A percentile compares a stretch with the other conserved stretches of the same genome.
Evolutionary conservation across 2,797 vertebrate species (phyloP).

Genomic region (Sebastes diaconus): DNA sequence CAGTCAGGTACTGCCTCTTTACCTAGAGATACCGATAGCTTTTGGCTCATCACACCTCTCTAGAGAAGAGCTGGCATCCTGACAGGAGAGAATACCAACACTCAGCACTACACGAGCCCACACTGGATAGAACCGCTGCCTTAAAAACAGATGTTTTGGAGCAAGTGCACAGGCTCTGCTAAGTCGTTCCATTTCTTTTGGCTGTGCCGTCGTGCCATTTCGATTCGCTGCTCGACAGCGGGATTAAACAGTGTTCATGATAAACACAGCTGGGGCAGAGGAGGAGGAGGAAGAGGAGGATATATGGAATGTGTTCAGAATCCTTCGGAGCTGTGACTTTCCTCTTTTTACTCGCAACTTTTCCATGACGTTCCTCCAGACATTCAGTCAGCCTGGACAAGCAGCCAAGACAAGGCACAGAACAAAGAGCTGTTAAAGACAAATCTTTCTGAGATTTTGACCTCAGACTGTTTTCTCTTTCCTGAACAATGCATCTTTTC

Average conservation of each 20-base stretch:
- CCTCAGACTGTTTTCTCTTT: background rate
- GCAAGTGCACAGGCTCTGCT: background rate
- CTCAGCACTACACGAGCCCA: background rate
- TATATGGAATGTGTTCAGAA: conserved; percentile 20
- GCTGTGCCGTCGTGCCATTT: background rate
- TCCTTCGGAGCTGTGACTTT: conserved; percentile 8
- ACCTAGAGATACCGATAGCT: background rate
- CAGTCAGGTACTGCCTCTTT: background rate
- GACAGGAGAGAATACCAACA: background rate
- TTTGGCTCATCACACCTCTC: background rate
- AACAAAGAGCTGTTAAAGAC: background rate
- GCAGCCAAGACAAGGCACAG: background rate
- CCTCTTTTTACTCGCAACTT: background rate
- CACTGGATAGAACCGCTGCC: background rate
- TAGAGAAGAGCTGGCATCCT: background rate
- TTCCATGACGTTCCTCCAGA: conserved; percentile 28
- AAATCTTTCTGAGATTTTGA: background rate
- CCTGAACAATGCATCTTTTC: background rate
- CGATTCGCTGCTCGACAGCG: background rate
- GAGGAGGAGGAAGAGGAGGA: conserved; percentile 10
- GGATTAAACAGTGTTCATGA: conserved; percentile 24
- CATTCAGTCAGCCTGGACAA: conserved; percentile 3
- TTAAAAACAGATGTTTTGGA: conserved; percentile 52
- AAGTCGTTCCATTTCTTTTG: conserved; percentile 5
- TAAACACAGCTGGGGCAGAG: conserved; percentile 54